phyloP scores from a whole-genome alignment of 2,888 invertebrate species.

The Aphidoletes aphidimyza region DNA sequence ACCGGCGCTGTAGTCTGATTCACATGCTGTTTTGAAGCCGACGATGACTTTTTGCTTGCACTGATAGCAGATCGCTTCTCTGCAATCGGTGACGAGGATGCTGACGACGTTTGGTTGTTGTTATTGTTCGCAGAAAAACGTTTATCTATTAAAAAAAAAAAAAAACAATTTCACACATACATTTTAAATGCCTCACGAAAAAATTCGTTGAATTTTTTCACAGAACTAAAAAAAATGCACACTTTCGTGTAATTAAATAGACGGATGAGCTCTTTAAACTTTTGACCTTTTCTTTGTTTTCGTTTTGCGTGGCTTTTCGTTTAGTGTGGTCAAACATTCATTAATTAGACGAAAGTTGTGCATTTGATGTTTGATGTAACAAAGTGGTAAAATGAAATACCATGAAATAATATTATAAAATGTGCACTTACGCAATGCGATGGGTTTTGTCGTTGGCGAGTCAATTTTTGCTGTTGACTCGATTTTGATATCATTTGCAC shows the following conservation, averaged over 20 bases:
- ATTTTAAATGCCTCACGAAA: not conserved
- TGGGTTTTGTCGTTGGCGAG: not conserved
- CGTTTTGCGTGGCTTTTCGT: not conserved
- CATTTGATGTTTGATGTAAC: not conserved
- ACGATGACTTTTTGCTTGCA: slow-evolving; percentile 5
- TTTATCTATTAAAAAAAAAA: slow-evolving; percentile 52
- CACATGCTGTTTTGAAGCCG: slow-evolving; percentile 1
- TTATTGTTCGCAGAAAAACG: slow-evolving; percentile 36
- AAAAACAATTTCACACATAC: not conserved
- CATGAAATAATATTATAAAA: not conserved
- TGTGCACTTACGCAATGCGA: slow-evolving; percentile 11
- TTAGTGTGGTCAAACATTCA: not conserved
- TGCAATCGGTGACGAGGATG: slow-evolving; percentile 33
- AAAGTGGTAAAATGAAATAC: not conserved
- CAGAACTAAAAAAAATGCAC: not conserved
- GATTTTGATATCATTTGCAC: slow-evolving; percentile 23
- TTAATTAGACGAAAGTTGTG: not conserved
- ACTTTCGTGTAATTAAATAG: not conserved
- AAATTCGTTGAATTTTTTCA: not conserved
- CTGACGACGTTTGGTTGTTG: not conserved
- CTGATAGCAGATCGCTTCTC: not conserved
- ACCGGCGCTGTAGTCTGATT: not conserved
- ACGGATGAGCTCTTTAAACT: not conserved
- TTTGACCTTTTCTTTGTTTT: not conserved
- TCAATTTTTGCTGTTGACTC: not conserved